Evolutionary conservation across 2,888 invertebrate species (phyloP), one percentile per base, ranked within the genome.

Genomic region (Acrocyrtus sp.): DNA sequence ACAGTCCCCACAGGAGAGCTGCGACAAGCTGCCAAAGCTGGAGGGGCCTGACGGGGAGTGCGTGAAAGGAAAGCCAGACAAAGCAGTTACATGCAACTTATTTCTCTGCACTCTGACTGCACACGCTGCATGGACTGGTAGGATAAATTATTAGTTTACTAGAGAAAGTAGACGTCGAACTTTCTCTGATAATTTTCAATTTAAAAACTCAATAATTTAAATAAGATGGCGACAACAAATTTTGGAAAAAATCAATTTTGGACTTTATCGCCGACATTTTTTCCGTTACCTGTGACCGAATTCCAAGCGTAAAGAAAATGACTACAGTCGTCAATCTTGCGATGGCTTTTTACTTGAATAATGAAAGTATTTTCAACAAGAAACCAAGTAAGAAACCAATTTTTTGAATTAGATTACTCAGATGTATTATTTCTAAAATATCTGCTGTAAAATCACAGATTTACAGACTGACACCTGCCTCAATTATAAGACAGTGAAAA

Each of bases 41-140:
- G 60, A 56, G 3, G 74, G 66, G 1, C 29, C 56, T 8, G 65
- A 48, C 10, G 74, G 67, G 22, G 72, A 62, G 10, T 77, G 77
- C n/a, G 34, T 24, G 15, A 73, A 75, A 15, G 77, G 73, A 15
- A 77, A 77, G 48, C 77, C 77, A 6, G 56, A 75, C 15, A 43
- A 48, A 27, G 45, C 48, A 1, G 26, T 57, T 6, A 29, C 65
- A 3, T 75, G 77, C 29, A 39, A 26, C 26, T 27, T 77, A 15
- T 74, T 74, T 26, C 19, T 27, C 17, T 8, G 58, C 0, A 54
- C 68, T 0, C 24, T 77, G 17, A 72, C 66, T 2, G 17, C 45
- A 1, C 19, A 15, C 15, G 24, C 47, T 17, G 41, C 67, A 5
- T 75, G 75, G 74, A 50, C 48, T 41, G 24, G 47, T 45, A 51